Evolutionary conservation across 1,140 invertebrate genomes (phyloP), one percentile per base, ranked within the genome.

Genomic region (Drosophila littoralis): DNA sequence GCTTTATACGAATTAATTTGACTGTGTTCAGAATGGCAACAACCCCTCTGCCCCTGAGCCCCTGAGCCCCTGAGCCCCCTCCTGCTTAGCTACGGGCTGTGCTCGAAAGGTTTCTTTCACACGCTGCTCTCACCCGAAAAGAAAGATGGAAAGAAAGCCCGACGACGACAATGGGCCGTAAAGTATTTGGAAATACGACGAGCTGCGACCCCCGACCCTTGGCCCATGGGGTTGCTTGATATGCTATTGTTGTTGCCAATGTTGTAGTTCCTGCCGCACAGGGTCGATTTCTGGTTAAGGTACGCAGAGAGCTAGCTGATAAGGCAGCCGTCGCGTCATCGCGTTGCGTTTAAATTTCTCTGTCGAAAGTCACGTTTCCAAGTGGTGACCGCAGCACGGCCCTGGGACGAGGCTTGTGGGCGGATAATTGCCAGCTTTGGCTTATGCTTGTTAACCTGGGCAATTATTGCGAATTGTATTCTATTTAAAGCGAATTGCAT

Each of bases 391-490:
- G 43, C 60, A 65, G 64, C 42, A 40, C 43, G 74, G 50, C 64
- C 52, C 38, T 51, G 58, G 43, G 13, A 17, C 8, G 43, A 8
- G 43, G 13, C 7, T 15, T 69, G 42, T 57, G 43, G n/a, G 38
- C 7, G 9, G 12, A 52, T 58, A 38, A 32, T 33, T 54, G 73
- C 38, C 51, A 59, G 32, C 55, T 59, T 51, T n/a, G 15, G 28
- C 28, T 15, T 17, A 12, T 48, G 22, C 17, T 33, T n/a, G 42
- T 33, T 64, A 55, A 55, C 54, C 55, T 35, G 33, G 58, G 43
- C 75, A 82, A 75, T 82, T 82, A 83, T 58, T 54, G 75, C 80
- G 71, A 82, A 82, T 82, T 78, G 66, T 69, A 52, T 69, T 71
- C 58, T 58, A 73, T 69, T 77, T 69, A 58, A 52, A 84, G 46